Evolutionary conservation across 1,140 invertebrate species (phyloP).

Genomic region (Leucophenga varia): DNA sequence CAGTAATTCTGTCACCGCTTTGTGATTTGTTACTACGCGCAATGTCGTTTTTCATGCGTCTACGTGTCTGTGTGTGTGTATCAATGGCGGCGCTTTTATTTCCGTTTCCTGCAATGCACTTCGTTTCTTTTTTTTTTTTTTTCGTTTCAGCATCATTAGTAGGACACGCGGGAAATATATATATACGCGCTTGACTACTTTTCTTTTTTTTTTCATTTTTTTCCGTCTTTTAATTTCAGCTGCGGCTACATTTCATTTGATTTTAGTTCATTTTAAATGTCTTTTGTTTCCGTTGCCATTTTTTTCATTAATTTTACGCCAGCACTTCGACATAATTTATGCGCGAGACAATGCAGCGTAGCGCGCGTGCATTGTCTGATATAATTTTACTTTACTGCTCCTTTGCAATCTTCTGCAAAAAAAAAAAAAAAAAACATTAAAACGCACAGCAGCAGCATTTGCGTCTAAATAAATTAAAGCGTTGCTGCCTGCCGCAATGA

Average conservation of each 20-base stretch:
- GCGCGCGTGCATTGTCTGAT: too few relatives aligned
- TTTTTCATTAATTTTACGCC: conserved; percentile 31
- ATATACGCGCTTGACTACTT: too few relatives aligned
- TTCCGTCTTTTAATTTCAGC: background rate
- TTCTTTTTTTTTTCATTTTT: background rate
- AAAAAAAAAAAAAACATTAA: too few relatives aligned
- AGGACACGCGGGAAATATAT: background rate
- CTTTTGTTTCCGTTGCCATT: conserved; percentile 39
- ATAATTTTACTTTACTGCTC: conserved; percentile 52
- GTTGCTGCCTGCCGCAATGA: conserved; percentile 5
- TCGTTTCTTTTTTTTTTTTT: background rate
- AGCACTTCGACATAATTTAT: conserved; percentile 50
- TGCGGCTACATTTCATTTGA: conserved; percentile 45
- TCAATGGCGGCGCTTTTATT: conserved; percentile 7
- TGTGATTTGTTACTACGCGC: too few relatives aligned
- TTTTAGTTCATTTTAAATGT: conserved; percentile 53
- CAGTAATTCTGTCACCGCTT: conserved; percentile 18
- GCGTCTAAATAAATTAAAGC: conserved; percentile 52
- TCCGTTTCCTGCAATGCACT: background rate
- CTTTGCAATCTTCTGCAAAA: conserved; percentile 51
- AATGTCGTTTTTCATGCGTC: too few relatives aligned
- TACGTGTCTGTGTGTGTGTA: too few relatives aligned
- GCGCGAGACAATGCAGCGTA: conserved; percentile 44
- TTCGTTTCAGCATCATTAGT: conserved; percentile 33
- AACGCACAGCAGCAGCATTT: too few relatives aligned